Evolutionary conservation across 1,140 invertebrate species (phyloP), one percentile per base, ranked within the genome.

Genomic region (Helicoverpa armigera): DNA sequence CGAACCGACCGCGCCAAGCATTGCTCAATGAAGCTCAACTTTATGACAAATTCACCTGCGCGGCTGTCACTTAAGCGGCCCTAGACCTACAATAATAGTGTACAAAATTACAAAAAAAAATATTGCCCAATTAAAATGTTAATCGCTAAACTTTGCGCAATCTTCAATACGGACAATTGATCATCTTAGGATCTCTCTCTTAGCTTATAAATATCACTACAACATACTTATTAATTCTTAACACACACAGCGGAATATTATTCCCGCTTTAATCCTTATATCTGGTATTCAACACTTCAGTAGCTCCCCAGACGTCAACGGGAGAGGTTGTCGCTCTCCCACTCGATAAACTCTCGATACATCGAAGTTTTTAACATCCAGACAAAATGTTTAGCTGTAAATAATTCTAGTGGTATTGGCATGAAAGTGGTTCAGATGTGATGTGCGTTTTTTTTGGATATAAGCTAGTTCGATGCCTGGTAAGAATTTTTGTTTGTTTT

Each of bases 381-480:
- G 16, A 16, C 2, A 63, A 73, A 72, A 70, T 58, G 70, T 58
- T 58, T 16, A 35, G 35, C 35, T 73, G 5, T 16, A 43, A 58
- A 73, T 56, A 72, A 48, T 69, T 31, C 43, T 51, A 43, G 72
- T 81, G 50, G 13, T 60, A 9, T 60, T 56, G 5, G 35, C 43
- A 23, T 43, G 9, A 50, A 67, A 29, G 50, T 81, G 51, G 11
- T 81, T 75, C n/a, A 70, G 61, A 50, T 83, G 80, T 81, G 54
- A 80, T 84, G 85, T 86, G 72, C 80, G 50, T 75, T 29, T 11
- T n/a, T 61, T 50, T 63, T 58, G 82, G 82, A 84, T 82, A 70
- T 70, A 79, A 29, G 13, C 29, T 74, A 13, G 77, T 80, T 86
- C 80, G 72, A 86, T 86, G 85, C 85, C 85, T 58, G 81, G 85